Base-by-base conservation (phyloP, 2,113 vertebrate genomes). In the Rhinopomastus cyanomelas region DNA sequence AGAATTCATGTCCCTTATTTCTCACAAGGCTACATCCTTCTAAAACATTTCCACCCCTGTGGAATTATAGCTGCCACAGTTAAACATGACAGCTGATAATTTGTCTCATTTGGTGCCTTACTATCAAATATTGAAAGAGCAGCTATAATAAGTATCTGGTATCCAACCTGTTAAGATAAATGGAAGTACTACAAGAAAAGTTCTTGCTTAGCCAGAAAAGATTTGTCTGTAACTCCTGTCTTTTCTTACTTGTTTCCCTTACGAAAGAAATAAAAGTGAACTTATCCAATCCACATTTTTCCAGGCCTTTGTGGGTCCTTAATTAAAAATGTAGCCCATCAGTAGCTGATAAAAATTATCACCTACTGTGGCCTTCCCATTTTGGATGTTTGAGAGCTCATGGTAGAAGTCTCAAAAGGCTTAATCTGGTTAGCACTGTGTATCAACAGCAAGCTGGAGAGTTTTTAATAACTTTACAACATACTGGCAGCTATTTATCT, bases 371-470 rank as follows among this genome's bases (percentile, higher is more conserved):
- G 36, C 11, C 29, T 85, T 82, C 16, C 32, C 26, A 27, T 62
- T 32, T 73, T 53, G 69, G 46, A 21, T 15, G 6, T 57, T 64
- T 64, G 26, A 85, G 48, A 73, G 59, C 22, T 76, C 16, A 23
- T 0, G 2, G 22, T 0, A 0, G 20, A 94, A 73, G 18, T 46
- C 64, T 46, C 3, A 1, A 32, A 87, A 30, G 10, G n/a, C 19
- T 76, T 30, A n/a, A 86, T 32, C 42, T 57, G 22, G 62, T 77
- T 32, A 88, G 21, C 34, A 27, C 23, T 16, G 16, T 17, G 13
- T 42, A 86, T 34, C n/a, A 77, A 13, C 19, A 61, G 11, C 42
- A 32, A 64, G 44, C 39, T 29, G 30, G 20, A 49, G n/a, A 36
- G 16, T 18, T 53, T 82, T 49, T 61, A 49, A 18, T 22, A 36